phyloP scores from a whole-genome alignment of 2,113 vertebrate species.

The Centropus bengalensis region DNA sequence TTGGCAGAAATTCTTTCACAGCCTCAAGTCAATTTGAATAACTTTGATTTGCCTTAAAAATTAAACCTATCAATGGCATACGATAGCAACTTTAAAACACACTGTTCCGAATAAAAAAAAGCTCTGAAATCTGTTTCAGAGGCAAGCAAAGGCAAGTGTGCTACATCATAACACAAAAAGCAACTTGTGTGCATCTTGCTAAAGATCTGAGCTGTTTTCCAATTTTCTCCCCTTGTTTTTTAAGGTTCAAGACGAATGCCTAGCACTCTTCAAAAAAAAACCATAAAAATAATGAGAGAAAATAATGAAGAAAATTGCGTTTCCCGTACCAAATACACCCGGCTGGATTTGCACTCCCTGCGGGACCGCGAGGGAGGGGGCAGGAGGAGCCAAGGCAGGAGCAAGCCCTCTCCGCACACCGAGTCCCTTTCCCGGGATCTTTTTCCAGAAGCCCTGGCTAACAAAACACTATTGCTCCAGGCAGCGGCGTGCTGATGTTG shows the following conservation, averaged over 20 bases:
- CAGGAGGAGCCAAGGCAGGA: constrained; percentile 3
- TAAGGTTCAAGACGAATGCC: neutral
- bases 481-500: constrained; percentile 75
- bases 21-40: neutral
- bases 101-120: neutral
- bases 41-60: neutral
- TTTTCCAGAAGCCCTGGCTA: constrained; percentile 31
- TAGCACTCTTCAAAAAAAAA: fast-evolving
- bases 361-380: neutral
- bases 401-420: neutral
- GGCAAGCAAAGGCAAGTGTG: neutral
- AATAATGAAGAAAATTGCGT: neutral
- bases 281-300: neutral
- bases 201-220: neutral
- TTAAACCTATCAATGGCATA: neutral
- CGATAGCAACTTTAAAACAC: neutral
- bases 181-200: neutral
- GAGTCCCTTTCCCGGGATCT: neutral
- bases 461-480: constrained; percentile 59
- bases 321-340: neutral
- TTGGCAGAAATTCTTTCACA: neutral
- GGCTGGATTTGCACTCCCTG: neutral
- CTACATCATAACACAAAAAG: neutral
- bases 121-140: neutral
- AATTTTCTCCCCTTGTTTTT: neutral